A percentile compares a stretch with the other conserved stretches of the same genome.
phyloP scores from a whole-genome alignment of 2,797 vertebrate genomes.

The Megaceryle alcyon region DNA sequence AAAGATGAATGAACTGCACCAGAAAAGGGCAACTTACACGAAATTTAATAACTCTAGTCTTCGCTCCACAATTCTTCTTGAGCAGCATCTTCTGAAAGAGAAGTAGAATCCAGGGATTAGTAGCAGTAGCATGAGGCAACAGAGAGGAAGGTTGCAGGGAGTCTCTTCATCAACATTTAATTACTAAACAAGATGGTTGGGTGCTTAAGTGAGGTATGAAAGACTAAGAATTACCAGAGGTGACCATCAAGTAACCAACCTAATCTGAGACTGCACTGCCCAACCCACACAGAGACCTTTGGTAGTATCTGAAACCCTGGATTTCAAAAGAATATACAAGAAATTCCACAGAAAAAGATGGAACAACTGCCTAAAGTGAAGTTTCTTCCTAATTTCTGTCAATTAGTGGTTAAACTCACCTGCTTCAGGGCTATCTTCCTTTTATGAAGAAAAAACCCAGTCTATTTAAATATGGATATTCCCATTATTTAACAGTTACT shows the following conservation, averaged over 20 bases:
- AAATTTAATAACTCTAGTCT: conserved; percentile 90
- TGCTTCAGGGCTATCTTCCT: not conserved
- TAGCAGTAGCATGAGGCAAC: not conserved
- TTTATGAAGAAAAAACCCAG: not conserved
- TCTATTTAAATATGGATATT: not conserved
- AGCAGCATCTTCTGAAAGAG: conserved; percentile 91
- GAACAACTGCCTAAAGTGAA: not conserved
- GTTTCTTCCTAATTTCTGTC: not conserved
- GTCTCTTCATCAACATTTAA: not conserved
- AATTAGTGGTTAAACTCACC: not conserved
- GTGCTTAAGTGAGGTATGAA: not conserved
- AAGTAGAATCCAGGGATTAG: conserved; percentile 76
- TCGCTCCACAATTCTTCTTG: conserved; percentile 89
- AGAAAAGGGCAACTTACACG: conserved; percentile 81
- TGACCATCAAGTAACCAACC: not conserved
- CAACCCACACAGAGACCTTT: not conserved
- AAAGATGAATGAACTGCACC: not conserved
- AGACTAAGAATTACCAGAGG: not conserved
- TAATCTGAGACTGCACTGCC: not conserved
- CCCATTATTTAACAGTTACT: not conserved
- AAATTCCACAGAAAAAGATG: not conserved
- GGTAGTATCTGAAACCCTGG: not conserved
- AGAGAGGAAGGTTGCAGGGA: not conserved
- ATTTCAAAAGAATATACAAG: not conserved
- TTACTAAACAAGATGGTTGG: not conserved